Conservation (phyloP, 2,888 invertebrate genomes). For the Piscicola geometra region DNA sequence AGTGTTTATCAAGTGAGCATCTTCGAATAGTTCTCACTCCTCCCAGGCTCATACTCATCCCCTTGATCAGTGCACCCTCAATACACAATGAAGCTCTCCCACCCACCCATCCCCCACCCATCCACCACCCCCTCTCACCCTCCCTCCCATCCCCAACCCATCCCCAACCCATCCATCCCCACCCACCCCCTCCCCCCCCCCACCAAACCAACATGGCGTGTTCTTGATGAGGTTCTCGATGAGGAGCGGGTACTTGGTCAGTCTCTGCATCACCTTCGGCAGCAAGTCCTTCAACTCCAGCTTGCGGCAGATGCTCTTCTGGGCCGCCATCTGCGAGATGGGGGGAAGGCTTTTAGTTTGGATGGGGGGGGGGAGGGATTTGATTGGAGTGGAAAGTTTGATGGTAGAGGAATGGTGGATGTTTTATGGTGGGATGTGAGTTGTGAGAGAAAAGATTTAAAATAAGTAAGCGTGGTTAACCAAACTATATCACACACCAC, state of each 20-base stretch:
- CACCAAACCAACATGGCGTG: conserved; percentile 57
- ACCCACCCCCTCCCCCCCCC: not conserved
- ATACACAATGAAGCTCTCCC: not conserved
- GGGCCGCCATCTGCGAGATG: conserved; percentile 64
- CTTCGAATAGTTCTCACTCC: too few species aligned
- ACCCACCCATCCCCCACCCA: not conserved
- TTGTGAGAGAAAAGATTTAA: too few species aligned
- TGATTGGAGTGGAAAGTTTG: too few species aligned
- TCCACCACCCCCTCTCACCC: not conserved
- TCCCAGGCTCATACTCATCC: too few species aligned
- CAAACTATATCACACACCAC: too few species aligned
- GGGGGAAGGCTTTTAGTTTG: too few species aligned
- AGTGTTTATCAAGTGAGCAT: too few species aligned
- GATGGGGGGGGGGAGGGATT: too few species aligned
- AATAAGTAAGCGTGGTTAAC: too few species aligned
- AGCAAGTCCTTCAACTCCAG: conserved; percentile 79
- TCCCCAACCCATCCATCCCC: not conserved
- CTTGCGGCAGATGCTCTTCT: conserved; percentile 73
- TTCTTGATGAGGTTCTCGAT: conserved; percentile 75
- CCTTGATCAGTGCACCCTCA: too few species aligned
- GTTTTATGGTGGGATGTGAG: too few species aligned
- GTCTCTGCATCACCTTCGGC: conserved; percentile 76
- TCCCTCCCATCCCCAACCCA: not conserved
- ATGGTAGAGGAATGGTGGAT: too few species aligned
- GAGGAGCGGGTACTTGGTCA: conserved; percentile 83